These are phyloP conservation scores for Hydra vulgaris DNA, from an alignment of 30 jellyfish, hydroid and myxozoan genomes.

Conservation along the genomic window DNA sequence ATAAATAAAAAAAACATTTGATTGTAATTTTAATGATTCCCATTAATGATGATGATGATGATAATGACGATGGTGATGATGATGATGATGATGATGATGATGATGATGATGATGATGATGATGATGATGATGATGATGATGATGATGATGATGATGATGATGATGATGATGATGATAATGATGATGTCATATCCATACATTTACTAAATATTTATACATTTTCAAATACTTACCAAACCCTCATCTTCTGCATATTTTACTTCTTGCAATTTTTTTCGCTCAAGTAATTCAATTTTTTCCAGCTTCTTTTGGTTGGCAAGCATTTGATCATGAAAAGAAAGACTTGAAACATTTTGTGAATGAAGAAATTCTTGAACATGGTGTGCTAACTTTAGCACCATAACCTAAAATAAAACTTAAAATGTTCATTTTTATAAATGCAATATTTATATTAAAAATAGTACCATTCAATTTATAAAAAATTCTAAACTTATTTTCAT, in stretches of 20 bases:
- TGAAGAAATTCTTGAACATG: slow-evolving; percentile 70
- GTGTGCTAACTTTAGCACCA: slow-evolving; percentile 83
- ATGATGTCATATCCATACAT: too few species aligned
- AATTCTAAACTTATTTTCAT: too few species aligned
- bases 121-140: slow-evolving; percentile 4
- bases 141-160: slow-evolving; percentile 7
- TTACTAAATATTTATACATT: neutral
- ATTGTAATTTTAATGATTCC: too few species aligned
- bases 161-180: slow-evolving; percentile 6
- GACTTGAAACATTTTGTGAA: slow-evolving; percentile 60
- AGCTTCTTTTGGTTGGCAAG: slow-evolving; percentile 44
- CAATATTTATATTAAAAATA: too few species aligned
- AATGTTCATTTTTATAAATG: too few species aligned
- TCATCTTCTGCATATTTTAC: slow-evolving; percentile 72
- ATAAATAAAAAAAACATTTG: too few species aligned
- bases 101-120: too few species aligned
- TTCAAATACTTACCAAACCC: slow-evolving; percentile 44
- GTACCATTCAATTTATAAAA: too few species aligned
- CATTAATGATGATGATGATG: too few species aligned
- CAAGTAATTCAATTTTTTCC: slow-evolving; percentile 42
- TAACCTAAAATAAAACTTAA: slow-evolving; percentile 39
- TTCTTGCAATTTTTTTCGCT: slow-evolving; percentile 35
- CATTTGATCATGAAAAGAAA: slow-evolving; percentile 87
- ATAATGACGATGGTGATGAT: too few species aligned
- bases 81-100: too few species aligned